Base-by-base conservation (phyloP, 1,140 invertebrate genomes). In the Solenopsis fugax region DNA sequence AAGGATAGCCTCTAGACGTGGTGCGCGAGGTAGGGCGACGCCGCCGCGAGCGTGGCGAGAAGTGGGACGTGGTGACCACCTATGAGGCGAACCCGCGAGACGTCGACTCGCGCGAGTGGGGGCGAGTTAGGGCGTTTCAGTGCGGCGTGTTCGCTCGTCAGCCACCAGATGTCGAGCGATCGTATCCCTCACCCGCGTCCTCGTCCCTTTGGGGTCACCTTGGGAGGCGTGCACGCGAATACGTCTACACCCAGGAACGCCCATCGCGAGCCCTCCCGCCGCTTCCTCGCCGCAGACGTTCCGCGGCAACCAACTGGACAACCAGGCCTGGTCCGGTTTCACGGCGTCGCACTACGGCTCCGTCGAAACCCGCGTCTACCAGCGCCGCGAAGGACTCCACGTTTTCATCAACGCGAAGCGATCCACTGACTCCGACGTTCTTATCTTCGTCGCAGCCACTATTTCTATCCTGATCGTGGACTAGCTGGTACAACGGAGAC, bases 301-400 rank as follows among this genome's bases (percentile, higher is more conserved):
- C 91, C 93, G 93, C 92, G 93, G 93, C 95, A 94, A 95, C 92
- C 94, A 95, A 94, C 94, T 94, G 93, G 94, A 95, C 92, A 94
- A 93, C 93, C 94, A 94, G 91, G 90, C 91, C 85, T 76, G 81
- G 89, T 73, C 90, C 76, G 86, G 89, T 88, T 90, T 78, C 87
- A 89, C 90, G 86, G 80, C 89, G 87, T 87, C 90, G 88, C 89
- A 93, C 91, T 78, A 92, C 93, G 90, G 91, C 93, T 93, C 90
- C 91, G 92, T 93, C 90, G 87, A 93, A 93, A 91, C 91, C 86
- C 92, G 91, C 91, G 88, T 88, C 88, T 90, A 87, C 88, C 88
- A 90, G 89, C 88, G 62, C 67, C 86, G 88, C 88, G 78, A 41
- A 87, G 65, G 54, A 86, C 89, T 89, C 76, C 85, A 89, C 89